Evolutionary conservation across 2,888 invertebrate species (phyloP), one percentile per base, ranked within the genome.

Genomic region (Diloba caeruleocephala): DNA sequence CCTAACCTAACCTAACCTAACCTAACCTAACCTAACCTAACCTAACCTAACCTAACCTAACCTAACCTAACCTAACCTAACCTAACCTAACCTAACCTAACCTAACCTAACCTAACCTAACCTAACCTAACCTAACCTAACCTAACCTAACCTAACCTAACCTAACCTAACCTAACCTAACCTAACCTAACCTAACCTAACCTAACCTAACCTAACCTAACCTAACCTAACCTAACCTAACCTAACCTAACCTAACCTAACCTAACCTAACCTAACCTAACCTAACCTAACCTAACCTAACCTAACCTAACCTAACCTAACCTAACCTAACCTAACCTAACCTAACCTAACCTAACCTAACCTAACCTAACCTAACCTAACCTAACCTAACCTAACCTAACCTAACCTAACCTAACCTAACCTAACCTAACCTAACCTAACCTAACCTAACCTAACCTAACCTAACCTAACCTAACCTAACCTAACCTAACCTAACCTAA

Each of bases 281-380:
- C n/a, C n/a, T n/a, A n/a, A n/a, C 66, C n/a, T 39, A 39, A 39
- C 34, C 32, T 64, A 63, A 74, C 71, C 70, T 75, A 73, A 73
- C 69, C 62, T 63, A 67, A 69, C 69, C 64, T 69, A 71, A 72
- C 71, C 66, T 74, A n/a, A n/a, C n/a, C n/a, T n/a, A n/a, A n/a
- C n/a, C n/a, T n/a, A n/a, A n/a, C n/a, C n/a, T n/a, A n/a, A n/a
- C n/a, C n/a, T n/a, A n/a, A n/a, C n/a, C n/a, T n/a, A n/a, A n/a
- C n/a, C n/a, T 48, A 54, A 48, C 48, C 46, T 46, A 46, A 37
- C 46, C 44, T 44, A 46, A 63, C 46, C 46, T 41, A 34, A 41
- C 52, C 37, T 37, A 38, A 38, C 37, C 48, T 39, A 52, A n/a
- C n/a, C n/a, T n/a, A n/a, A n/a, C n/a, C n/a, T n/a, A 51, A 26